A percentile compares a stretch with the other conserved stretches of the same genome.
Evolutionary conservation across 2,797 vertebrate genomes (phyloP).

Genomic region (Diceros bicornis): DNA sequence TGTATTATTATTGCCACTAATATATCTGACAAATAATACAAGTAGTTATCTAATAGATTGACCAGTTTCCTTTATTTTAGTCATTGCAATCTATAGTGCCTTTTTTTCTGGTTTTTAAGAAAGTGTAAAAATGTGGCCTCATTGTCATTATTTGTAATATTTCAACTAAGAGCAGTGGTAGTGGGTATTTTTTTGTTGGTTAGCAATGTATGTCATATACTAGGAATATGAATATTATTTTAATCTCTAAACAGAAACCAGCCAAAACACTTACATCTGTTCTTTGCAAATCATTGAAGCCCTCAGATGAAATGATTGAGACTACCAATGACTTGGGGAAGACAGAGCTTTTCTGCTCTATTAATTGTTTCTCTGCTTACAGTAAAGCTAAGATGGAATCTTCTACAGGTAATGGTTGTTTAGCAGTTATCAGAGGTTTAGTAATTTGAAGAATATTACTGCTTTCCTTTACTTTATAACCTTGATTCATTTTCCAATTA

Average conservation of each 20-base stretch:
- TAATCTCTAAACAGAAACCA: conserved; percentile 92
- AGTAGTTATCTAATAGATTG: conserved; percentile 23
- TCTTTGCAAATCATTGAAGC: conserved; percentile 92
- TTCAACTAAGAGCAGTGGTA: conserved; percentile 29
- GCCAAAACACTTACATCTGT: conserved; percentile 92
- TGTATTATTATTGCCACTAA: conserved; percentile 38
- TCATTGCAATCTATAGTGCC: not conserved
- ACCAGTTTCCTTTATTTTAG: not conserved
- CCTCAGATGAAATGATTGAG: conserved; percentile 93
- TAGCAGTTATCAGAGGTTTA: conserved; percentile 41
- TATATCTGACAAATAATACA: not conserved
- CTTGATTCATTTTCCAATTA: conserved; percentile 42
- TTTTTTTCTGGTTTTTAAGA: conserved; percentile 47
- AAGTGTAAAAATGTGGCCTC: conserved; percentile 29
- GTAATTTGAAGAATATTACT: conserved; percentile 21
- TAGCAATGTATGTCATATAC: conserved; percentile 8
- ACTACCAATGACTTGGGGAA: conserved; percentile 92
- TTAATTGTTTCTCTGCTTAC: conserved; percentile 95
- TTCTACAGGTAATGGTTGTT: conserved; percentile 92
- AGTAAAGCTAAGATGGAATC: conserved; percentile 94
- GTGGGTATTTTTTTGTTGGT: conserved; percentile 43
- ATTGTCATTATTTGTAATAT: conserved; percentile 35
- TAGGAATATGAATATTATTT: conserved; percentile 69
- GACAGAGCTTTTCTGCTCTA: conserved; percentile 95
- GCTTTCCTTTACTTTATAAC: conserved; percentile 33